These are phyloP conservation scores for Hippopotamus amphibius DNA, from an alignment of 2,113 vertebrate species.

Conservation along the genomic window DNA sequence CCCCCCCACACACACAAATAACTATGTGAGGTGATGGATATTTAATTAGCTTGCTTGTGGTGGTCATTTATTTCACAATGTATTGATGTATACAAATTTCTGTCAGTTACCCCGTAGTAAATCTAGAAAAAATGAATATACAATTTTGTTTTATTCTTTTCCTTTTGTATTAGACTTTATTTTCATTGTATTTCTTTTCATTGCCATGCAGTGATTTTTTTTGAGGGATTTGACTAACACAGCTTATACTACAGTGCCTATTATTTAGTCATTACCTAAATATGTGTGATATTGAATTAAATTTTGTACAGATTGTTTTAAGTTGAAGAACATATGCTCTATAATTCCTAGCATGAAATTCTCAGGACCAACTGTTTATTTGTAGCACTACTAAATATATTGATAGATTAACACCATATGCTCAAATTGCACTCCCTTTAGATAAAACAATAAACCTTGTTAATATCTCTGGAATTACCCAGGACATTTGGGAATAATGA, in stretches of 20 bases:
- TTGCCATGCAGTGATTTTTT: not conserved
- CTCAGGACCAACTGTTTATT: not conserved
- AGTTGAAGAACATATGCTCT: not conserved
- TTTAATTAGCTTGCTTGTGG: not conserved
- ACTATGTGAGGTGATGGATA: not conserved
- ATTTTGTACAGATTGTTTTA: slow-evolving; percentile 20
- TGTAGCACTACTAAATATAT: slow-evolving; percentile 1
- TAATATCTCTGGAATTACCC: not conserved
- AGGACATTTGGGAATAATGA: not conserved
- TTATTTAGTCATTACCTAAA: not conserved
- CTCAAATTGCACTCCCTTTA: not conserved
- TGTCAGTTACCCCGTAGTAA: not conserved
- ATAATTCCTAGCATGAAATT: not conserved
- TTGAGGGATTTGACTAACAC: not conserved
- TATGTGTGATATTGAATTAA: not conserved
- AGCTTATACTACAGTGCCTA: not conserved
- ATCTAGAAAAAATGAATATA: not conserved
- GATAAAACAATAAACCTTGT: not conserved
- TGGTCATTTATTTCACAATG: not conserved
- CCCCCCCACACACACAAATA: not conserved
- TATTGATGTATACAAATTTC: not conserved
- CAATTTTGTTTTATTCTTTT: not conserved
- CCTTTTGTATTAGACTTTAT: not conserved
- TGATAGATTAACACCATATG: not conserved
- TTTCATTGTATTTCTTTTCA: not conserved